Conservation (phyloP, 2,888 invertebrate species). For the Andrena praecox region DNA sequence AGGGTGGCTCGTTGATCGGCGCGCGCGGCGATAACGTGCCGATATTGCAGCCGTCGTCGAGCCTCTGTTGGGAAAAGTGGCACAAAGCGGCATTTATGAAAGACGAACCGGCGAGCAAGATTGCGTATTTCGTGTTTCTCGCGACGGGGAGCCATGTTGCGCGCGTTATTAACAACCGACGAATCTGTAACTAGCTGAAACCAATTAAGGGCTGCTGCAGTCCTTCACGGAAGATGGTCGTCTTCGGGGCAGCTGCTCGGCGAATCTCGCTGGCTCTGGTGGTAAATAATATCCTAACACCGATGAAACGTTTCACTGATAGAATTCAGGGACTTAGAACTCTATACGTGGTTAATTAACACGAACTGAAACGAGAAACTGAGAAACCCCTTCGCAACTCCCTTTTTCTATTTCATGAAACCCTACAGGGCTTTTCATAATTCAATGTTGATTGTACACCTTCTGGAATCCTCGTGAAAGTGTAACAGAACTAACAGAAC, state of each 20-base stretch:
- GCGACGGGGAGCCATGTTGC: not conserved
- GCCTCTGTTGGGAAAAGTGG: conserved; percentile 14
- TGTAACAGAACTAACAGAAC: not conserved
- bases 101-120: conserved; percentile 30
- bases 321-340: not conserved
- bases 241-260: conserved; percentile 10
- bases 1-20: conserved; percentile 20
- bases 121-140: conserved; percentile 32
- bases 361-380: not conserved
- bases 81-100: conserved; percentile 48
- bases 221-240: not conserved
- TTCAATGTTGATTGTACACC: not conserved
- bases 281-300: not conserved
- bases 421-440: not conserved
- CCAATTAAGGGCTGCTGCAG: conserved; percentile 4
- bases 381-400: too few relatives aligned
- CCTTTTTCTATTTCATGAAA: not conserved
- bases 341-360: not conserved
- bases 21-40: conserved; percentile 19
- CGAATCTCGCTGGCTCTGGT: not conserved
- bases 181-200: not conserved
- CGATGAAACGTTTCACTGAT: not conserved
- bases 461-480: not conserved
- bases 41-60: conserved; percentile 29
- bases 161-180: conserved; percentile 29